A percentile compares a stretch with the other conserved stretches of the same genome.
Conservation (phyloP, 2,113 vertebrate species). For the Emydocephalus ijimae region DNA sequence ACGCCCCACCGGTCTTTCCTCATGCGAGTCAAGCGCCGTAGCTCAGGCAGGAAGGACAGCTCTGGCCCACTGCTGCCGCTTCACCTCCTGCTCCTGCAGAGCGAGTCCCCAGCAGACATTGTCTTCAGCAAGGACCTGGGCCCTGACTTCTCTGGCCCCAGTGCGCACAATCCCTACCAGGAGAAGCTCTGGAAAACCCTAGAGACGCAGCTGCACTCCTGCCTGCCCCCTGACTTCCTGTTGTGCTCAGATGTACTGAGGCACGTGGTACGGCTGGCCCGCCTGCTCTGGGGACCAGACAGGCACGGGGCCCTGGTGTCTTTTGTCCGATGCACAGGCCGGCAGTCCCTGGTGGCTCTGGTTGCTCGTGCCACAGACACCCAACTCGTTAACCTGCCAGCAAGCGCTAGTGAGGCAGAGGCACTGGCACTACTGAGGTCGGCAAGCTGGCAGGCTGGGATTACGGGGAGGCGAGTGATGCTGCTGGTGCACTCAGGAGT, state of each 20-base stretch:
- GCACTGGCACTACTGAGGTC: slow-evolving; percentile 65
- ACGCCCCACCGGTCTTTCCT: too few relatives aligned
- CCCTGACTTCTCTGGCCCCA: background rate
- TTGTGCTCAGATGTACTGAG: slow-evolving; percentile 60
- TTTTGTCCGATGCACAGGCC: slow-evolving; percentile 66
- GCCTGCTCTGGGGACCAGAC: slow-evolving; percentile 68
- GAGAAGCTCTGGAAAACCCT: slow-evolving; percentile 59
- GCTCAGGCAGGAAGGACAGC: slow-evolving; percentile 5
- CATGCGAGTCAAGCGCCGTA: background rate
- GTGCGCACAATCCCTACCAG: slow-evolving; percentile 59
- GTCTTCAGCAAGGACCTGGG: slow-evolving; percentile 68
- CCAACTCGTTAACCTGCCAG: slow-evolving; percentile 67
- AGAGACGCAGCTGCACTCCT: slow-evolving; percentile 56
- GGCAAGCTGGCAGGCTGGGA: slow-evolving; percentile 63
- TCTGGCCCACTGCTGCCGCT: slow-evolving; percentile 15
- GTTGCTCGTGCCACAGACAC: slow-evolving; percentile 66
- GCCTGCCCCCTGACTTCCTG: slow-evolving; percentile 41
- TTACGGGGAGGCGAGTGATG: slow-evolving; percentile 53
- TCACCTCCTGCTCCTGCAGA: slow-evolving; percentile 47
- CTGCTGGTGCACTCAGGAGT: slow-evolving; percentile 71
- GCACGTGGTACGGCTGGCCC: slow-evolving; percentile 73
- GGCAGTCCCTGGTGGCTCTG: slow-evolving; percentile 70
- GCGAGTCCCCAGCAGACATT: slow-evolving; percentile 46
- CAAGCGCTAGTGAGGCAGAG: slow-evolving; percentile 50
- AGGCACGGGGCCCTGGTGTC: slow-evolving; percentile 75